Evolutionary conservation across 2,113 vertebrate genomes (phyloP), one percentile per base, ranked within the genome.

Genomic region (Chiloscyllium plagiosum): DNA sequence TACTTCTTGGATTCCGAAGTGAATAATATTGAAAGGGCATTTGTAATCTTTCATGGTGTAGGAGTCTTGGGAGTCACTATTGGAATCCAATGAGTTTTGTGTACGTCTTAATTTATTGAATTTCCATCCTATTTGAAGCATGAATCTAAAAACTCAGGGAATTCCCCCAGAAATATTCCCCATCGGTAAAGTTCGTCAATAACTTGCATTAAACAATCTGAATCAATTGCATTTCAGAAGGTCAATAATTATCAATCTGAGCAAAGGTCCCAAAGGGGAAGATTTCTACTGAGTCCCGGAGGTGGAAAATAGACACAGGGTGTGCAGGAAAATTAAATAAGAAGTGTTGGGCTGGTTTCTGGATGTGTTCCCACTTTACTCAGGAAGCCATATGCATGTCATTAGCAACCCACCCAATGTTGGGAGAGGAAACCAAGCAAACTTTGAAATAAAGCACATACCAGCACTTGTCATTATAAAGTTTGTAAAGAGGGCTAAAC

Each of bases 111-210:
- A 93, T 66, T 93, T 37, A 37, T n/a, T 66, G 89, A 66, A 5
- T 93, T 93, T 93, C 80, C 19, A 93, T 33, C 52, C 56, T 50
- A 33, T 90, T 10, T 8, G 50, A 87, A 65, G 65, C 24, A 65
- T 66, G 65, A 93, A 68, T 8, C n/a, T 8, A 66, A 37, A 37
- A 37, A 37, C 29, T 17, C 37, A 29, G 37, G 61, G 89, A 65
- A 93, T 66, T 92, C 13, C 52, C 52, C 89, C n/a, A 17, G 2
- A 93, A 93, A 93, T n/a, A 93, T 93, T 66, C 89, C 89, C 89
- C 61, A 42, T 37, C 13, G 65, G 4, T 65, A n/a, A 19, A n/a
- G 26, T 15, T 92, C 87, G 5, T 3, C 52, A 65, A 61, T 13
- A 93, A 3, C 56, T 22, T 92, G 24, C 52, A 90, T 22, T 33